Conservation (phyloP, 2,797 vertebrate species). For the Sebastes aleutianus region DNA sequence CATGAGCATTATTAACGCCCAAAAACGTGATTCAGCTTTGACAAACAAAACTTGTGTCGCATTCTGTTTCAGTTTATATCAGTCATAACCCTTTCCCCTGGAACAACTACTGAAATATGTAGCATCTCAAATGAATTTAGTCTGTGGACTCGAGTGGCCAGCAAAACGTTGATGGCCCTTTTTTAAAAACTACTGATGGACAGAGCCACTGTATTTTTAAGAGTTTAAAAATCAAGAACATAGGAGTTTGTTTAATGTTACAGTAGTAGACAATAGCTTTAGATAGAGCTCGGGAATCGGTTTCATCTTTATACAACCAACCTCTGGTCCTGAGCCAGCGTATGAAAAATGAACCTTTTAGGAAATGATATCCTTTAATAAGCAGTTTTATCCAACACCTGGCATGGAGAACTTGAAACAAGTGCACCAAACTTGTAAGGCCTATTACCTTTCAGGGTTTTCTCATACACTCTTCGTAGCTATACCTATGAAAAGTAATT, state of each 20-base stretch:
- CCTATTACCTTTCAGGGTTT: not conserved
- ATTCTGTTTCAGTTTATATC: not conserved
- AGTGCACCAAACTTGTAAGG: not conserved
- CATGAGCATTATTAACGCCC: conserved; percentile 16
- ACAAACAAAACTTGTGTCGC: conserved; percentile 34
- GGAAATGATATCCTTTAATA: not conserved
- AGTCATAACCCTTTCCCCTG: not conserved
- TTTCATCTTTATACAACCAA: not conserved
- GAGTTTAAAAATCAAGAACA: not conserved
- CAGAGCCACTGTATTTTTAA: not conserved
- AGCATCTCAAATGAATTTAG: not conserved
- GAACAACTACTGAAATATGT: not conserved
- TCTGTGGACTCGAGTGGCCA: not conserved
- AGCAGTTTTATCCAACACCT: not conserved
- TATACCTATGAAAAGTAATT: too few relatives aligned
- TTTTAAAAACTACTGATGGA: not conserved
- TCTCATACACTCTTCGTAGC: too few relatives aligned
- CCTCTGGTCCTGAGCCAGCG: not conserved
- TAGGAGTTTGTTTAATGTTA: not conserved
- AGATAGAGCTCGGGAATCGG: not conserved
- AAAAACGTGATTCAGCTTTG: not conserved
- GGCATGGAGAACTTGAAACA: not conserved
- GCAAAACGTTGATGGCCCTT: not conserved
- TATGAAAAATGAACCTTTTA: not conserved
- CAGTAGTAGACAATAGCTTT: not conserved